Base-by-base conservation (phyloP, 1,140 invertebrate genomes). In the Mesaphorura yosii region DNA sequence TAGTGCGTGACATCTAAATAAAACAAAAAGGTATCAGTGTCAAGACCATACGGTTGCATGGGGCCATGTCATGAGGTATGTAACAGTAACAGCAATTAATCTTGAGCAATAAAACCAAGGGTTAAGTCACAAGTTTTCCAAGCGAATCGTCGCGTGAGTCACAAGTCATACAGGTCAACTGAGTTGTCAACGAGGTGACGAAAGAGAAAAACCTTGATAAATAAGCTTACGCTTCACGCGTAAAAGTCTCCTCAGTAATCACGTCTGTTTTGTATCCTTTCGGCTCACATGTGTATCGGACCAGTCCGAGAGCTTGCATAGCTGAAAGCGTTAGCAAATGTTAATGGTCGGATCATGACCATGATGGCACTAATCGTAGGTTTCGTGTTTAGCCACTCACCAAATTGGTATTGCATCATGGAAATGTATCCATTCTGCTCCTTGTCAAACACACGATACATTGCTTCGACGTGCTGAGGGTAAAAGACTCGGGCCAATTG, bases 371-470 rank as follows among this genome's bases (percentile, higher is more conserved):
- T 34, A 34, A 10, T 34, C n/a, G 10, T 10, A n/a, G 31, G 10
- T 10, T 34, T 34, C 31, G 31, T 34, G 31, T 34, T 34, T 34
- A 10, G 31, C n/a, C n/a, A 46, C 46, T 6, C 15, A 51, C 49
- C 49, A 6, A 23, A 28, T 51, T 42, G 37, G 25, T 51, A 51
- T 15, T 42, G 37, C 6, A 3, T 19, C 3, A 42, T 26, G 12
- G 31, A 22, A 17, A 51, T 34, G 40, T 19, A 44, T 17, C 49
- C 49, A 51, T 51, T 41, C 44, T 51, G 38, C 26, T 51, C 37
- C 23, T 51, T 51, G 39, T 51, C 49, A 27, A 51, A 51, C 7
- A 51, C 17, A 27, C 49, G 20, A 25, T 22, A 51, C 20, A 51
- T 4, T 12, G 49, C 49, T 6, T 23, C 26, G 5, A 51, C 25